Percentiles rank a stretch among this genome's conserved stretches.
Evolutionary conservation across 2,113 vertebrate species (phyloP).

Genomic region (Prinia subflava): DNA sequence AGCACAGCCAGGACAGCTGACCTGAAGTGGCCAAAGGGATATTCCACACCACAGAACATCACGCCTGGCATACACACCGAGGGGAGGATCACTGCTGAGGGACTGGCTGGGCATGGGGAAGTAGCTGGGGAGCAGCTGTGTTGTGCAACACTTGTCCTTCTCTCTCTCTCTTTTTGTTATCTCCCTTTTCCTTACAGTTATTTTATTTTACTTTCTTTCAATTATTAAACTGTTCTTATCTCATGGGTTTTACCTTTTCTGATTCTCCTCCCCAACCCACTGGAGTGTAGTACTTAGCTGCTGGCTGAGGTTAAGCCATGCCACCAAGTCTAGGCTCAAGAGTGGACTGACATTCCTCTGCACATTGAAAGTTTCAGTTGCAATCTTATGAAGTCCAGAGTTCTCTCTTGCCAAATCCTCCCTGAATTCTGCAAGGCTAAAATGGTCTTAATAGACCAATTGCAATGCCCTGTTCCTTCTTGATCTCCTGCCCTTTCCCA

Average conservation of each 20-base stretch:
- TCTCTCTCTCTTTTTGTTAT: background rate
- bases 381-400: background rate
- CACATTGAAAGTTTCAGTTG: background rate
- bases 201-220: background rate
- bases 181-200: background rate
- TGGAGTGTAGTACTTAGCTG: background rate
- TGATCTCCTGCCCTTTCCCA: background rate
- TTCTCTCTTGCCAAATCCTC: background rate
- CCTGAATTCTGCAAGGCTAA: background rate
- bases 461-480: background rate
- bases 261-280: background rate
- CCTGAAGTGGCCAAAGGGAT: background rate
- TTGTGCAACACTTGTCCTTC: background rate
- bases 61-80: fast-evolving
- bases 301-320: background rate
- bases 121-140: background rate
- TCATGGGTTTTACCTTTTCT: background rate
- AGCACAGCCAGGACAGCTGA: background rate
- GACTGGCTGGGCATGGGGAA: background rate
- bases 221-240: background rate
- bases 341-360: background rate
- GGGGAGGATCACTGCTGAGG: background rate
- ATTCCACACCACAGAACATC: background rate
- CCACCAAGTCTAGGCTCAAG: background rate
- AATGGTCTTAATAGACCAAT: background rate